Evolutionary conservation across 2,797 vertebrate genomes (phyloP).

Genomic region (Sebastes vulpes): DNA sequence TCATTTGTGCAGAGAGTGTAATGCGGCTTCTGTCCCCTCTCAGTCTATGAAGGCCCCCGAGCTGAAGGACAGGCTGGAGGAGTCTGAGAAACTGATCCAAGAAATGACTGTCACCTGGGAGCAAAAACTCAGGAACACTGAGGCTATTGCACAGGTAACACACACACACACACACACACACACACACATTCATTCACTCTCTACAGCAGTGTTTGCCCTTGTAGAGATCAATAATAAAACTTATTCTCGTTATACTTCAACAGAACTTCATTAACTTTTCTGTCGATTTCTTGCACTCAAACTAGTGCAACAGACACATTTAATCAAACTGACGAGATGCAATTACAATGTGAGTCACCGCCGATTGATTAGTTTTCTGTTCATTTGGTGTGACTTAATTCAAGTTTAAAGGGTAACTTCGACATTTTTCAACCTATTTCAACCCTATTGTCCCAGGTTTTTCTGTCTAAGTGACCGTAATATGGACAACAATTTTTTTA

Average conservation of each 20-base stretch:
- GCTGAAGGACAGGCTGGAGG: conserved; percentile 94
- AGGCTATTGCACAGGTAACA: conserved; percentile 89
- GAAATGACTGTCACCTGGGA: conserved; percentile 97
- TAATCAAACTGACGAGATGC: neutral
- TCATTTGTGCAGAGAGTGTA: neutral
- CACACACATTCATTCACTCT: neutral
- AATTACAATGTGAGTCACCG: neutral
- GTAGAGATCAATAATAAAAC: neutral
- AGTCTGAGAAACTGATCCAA: conserved; percentile 96
- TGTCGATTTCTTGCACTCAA: neutral
- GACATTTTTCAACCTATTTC: neutral
- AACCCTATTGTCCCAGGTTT: neutral
- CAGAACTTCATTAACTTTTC: neutral
- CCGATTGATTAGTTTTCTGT: neutral
- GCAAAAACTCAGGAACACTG: conserved; percentile 95
- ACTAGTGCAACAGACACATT: neutral
- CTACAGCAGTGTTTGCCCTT: neutral
- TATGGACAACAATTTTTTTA: neutral
- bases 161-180: neutral
- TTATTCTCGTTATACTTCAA: neutral
- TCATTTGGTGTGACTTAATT: neutral
- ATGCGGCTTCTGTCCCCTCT: neutral
- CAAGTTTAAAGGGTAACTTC: neutral
- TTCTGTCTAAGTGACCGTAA: neutral
- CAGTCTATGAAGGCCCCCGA: conserved; percentile 97